phyloP scores from a whole-genome alignment of 2,888 invertebrate genomes.

The Macrostomum cliftonense region DNA sequence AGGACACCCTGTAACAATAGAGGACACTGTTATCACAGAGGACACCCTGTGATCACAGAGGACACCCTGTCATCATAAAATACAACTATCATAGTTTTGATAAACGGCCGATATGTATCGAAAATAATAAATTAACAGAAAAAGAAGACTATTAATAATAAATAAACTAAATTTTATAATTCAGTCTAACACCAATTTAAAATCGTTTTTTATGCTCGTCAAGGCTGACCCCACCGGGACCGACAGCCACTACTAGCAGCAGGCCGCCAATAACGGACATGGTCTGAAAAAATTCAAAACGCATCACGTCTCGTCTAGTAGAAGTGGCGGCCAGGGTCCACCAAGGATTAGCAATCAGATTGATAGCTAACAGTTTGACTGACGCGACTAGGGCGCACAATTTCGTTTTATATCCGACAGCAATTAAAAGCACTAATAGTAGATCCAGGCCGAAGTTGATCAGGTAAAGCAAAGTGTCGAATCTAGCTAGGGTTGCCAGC shows the following conservation, averaged over 20 bases:
- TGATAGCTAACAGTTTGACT: conserved; percentile 63
- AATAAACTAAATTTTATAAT: too few species aligned
- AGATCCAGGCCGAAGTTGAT: too few species aligned
- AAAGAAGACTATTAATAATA: too few species aligned
- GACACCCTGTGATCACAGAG: too few species aligned
- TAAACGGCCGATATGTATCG: too few species aligned
- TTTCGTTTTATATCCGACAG: conserved; percentile 92
- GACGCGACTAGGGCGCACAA: conserved; percentile 83
- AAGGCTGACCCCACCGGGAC: conserved; percentile 81
- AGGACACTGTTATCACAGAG: too few species aligned
- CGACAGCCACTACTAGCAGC: conserved; percentile 86
- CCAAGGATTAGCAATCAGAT: conserved; percentile 94
- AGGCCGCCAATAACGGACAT: conserved; percentile 93
- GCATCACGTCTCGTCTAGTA: conserved; percentile 90
- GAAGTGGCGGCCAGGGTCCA: conserved; percentile 86
- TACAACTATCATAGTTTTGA: too few species aligned
- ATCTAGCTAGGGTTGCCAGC: conserved; percentile 63
- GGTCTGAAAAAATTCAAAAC: conserved; percentile 97
- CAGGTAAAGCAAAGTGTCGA: too few species aligned
- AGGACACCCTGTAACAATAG: too few species aligned
- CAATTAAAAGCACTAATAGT: conserved; percentile 49
- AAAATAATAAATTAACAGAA: too few species aligned
- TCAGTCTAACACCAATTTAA: too few species aligned
- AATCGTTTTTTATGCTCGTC: conserved; percentile 82
- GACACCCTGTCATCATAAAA: too few species aligned